Evolutionary conservation across 2,888 invertebrate genomes (phyloP), one percentile per base, ranked within the genome.

Genomic region (Macrostomum cliftonense): DNA sequence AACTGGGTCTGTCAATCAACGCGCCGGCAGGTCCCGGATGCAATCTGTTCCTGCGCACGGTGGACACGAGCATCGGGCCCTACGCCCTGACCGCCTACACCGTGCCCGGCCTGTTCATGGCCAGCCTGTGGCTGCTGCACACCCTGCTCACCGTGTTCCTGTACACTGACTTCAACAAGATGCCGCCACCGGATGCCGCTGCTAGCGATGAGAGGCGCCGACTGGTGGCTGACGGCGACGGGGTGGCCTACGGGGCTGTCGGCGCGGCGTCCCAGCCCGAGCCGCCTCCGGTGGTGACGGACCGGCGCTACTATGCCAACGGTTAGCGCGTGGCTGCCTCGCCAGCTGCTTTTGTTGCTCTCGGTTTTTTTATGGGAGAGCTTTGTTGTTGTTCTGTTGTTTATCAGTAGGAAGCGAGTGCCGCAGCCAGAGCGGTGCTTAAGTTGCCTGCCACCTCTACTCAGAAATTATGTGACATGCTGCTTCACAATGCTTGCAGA

Each of bases 101-200:
- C 50, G 60, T 67, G 20, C 71, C 73, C 36, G 72, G 73, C 55
- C 60, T 68, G 4, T 66, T 72, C 51, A 71, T 72, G 71, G 65
- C 67, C 12, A 52, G 59, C 36, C 47, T 71, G n/a, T 71, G 71
- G 71, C 19, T 55, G 1, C 1, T 61, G 16, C 57, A 59, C 20
- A 50, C 59, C 38, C 36, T 65, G 12, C 37, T 62, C 16, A 46
- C 61, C 7, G 28, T 61, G 11, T 53, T 58, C 39, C 43, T 62
- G 11, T 65, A 64, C 54, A 56, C 52, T 48, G 57, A 61, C 44
- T 54, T 59, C 9, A 39, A 36, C 21, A 5, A 47, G n/a, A 47
- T 43, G 19, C 5, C 13, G 28, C 16, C 28, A 16, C 21, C 19
- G 4, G 16, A 43, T 28, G 17, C 12, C 21, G 28, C 5, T 39